These are phyloP conservation scores for Delphinus delphis DNA, from an alignment of 2,113 vertebrate species.

Conservation along the genomic window DNA sequence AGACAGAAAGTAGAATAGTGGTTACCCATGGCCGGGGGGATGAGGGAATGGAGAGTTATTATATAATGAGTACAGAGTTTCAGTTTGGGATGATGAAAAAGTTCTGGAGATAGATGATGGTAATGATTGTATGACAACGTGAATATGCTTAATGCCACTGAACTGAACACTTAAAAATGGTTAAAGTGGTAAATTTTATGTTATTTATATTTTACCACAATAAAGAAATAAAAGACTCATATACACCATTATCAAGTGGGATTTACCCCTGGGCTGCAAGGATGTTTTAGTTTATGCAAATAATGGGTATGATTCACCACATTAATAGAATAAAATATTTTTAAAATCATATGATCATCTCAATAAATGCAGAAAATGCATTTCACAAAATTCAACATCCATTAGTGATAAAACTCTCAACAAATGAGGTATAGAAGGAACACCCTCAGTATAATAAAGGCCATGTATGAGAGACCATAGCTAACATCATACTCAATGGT, in stretches of 20 bases:
- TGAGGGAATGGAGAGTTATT: neutral
- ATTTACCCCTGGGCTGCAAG: neutral
- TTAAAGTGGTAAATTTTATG: neutral
- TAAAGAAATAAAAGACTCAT: neutral
- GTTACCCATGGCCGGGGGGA: neutral
- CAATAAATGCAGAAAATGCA: neutral
- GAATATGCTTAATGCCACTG: neutral
- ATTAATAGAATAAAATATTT: neutral
- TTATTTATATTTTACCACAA: slow-evolving; percentile 16
- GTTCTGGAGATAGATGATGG: neutral
- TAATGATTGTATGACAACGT: neutral
- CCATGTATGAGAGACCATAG: neutral
- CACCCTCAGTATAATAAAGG: neutral
- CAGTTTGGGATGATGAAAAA: neutral
- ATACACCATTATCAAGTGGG: neutral
- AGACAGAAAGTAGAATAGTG: neutral
- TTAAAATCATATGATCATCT: neutral
- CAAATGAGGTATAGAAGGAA: neutral
- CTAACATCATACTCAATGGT: neutral
- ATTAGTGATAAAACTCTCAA: neutral
- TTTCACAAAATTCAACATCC: neutral
- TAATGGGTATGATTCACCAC: neutral
- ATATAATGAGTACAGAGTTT: neutral
- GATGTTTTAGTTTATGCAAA: neutral
- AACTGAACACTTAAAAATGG: neutral